Conservation (phyloP, 2,113 vertebrate species). For the Lampris megalopsis region DNA sequence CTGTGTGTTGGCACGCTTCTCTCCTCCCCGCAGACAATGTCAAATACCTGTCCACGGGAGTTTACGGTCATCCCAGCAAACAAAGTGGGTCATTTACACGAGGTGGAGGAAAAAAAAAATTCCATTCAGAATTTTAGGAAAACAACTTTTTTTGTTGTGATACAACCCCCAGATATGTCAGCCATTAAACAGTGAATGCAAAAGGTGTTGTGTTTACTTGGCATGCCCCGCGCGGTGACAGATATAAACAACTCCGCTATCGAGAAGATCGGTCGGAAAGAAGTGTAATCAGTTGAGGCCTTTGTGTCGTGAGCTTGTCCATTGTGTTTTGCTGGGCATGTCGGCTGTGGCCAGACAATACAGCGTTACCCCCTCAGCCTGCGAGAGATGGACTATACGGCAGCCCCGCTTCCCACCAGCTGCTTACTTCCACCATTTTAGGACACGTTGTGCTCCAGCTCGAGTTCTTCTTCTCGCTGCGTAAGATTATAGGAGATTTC, state of each 20-base stretch:
- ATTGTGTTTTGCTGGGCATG: slow-evolving; percentile 74
- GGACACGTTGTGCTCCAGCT: slow-evolving; percentile 38
- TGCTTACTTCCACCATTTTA: slow-evolving; percentile 47
- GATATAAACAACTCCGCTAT: not conserved
- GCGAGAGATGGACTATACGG: slow-evolving; percentile 12
- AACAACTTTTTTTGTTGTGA: not conserved
- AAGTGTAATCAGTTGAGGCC: slow-evolving; percentile 8
- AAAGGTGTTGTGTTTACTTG: too few relatives aligned
- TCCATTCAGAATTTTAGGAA: not conserved
- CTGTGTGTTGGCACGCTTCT: slow-evolving; percentile 74
- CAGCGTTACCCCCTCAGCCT: slow-evolving; percentile 30
- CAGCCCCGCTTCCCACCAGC: slow-evolving; percentile 37
- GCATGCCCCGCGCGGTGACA: too few relatives aligned
- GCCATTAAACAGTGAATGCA: too few relatives aligned
- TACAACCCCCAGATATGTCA: too few relatives aligned
- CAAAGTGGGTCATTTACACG: slow-evolving; percentile 18
- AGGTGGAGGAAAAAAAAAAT: too few relatives aligned
- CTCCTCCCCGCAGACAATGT: slow-evolving; percentile 74
- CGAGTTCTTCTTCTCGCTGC: slow-evolving; percentile 41
- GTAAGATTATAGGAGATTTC: slow-evolving; percentile 48
- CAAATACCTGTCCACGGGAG: slow-evolving; percentile 76
- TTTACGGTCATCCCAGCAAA: slow-evolving; percentile 34
- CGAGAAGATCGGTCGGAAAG: slow-evolving; percentile 3
- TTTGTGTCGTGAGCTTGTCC: slow-evolving; percentile 36
- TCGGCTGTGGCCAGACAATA: slow-evolving; percentile 76